Evolutionary conservation across 2,888 invertebrate species (phyloP).

Genomic region (Synergus umbraculus): DNA sequence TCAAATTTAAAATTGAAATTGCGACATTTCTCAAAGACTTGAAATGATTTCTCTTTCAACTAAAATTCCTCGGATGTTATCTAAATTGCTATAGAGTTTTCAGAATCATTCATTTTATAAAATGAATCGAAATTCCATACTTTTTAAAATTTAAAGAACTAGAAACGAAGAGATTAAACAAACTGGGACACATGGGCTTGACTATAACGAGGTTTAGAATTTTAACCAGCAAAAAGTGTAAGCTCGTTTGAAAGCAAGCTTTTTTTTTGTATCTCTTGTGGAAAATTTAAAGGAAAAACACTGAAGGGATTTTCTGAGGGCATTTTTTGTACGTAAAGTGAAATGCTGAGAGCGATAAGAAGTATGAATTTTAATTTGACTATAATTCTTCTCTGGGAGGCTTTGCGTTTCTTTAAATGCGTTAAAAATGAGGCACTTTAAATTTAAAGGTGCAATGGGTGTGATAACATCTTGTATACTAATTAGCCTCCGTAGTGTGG

Average conservation of each 20-base stretch:
- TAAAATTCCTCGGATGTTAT: no score
- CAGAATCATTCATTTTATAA: background rate
- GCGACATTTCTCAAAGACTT: no score
- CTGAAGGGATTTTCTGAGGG: background rate
- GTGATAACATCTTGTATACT: conserved; percentile 37
- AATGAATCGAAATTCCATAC: background rate
- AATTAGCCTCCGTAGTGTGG: conserved; percentile 32
- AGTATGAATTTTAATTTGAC: conserved; percentile 17
- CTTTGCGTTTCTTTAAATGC: conserved; percentile 19
- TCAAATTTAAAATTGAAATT: background rate
- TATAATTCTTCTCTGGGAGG: conserved; percentile 8
- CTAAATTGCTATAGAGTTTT: no score
- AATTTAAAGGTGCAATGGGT: conserved; percentile 28
- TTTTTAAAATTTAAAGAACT: background rate
- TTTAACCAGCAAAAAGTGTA: background rate
- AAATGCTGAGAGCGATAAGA: conserved; percentile 5
- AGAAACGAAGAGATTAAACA: background rate
- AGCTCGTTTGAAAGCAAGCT: background rate
- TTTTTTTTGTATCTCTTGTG: background rate
- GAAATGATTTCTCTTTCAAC: no score
- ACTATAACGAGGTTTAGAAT: background rate
- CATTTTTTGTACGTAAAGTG: background rate
- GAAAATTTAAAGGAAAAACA: background rate
- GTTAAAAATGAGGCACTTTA: conserved; percentile 36
- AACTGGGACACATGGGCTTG: background rate